phyloP scores from a whole-genome alignment of 2,888 invertebrate species.

The Conomelus anceps region DNA sequence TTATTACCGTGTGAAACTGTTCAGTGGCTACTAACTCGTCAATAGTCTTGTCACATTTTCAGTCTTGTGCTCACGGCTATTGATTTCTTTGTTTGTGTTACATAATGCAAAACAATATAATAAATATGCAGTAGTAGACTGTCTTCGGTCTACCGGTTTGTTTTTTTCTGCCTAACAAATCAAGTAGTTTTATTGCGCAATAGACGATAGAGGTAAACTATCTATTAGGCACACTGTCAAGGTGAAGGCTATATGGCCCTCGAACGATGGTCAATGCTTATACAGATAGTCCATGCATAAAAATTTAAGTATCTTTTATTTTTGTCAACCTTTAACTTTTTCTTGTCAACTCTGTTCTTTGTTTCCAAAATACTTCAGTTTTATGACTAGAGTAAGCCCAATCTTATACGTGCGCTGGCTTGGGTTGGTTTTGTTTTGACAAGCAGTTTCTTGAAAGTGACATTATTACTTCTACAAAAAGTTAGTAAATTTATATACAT shows the following conservation, averaged over 20 bases:
- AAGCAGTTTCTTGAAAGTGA: background rate
- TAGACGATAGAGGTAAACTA: background rate
- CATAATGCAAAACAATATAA: background rate
- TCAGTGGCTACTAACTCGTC: no score
- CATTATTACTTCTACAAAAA: background rate
- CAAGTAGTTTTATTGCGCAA: background rate
- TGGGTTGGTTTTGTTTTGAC: background rate
- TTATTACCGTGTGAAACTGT: background rate
- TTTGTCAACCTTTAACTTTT: background rate
- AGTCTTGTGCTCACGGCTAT: background rate
- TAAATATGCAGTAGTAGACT: background rate
- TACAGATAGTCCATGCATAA: background rate
- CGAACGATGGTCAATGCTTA: background rate
- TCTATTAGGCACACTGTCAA: no score
- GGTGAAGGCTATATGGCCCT: background rate
- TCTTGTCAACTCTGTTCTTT: background rate
- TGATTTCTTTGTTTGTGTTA: background rate
- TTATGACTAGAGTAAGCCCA: background rate
- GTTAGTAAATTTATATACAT: background rate
- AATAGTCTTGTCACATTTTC: background rate
- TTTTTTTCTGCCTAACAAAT: background rate
- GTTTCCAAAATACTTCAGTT: background rate
- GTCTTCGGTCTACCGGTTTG: background rate
- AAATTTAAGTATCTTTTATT: background rate
- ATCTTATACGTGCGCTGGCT: background rate